Percentiles rank a stretch among this genome's conserved stretches.
Conservation (phyloP, 2,797 vertebrate species). For the Malacoraja senta region DNA sequence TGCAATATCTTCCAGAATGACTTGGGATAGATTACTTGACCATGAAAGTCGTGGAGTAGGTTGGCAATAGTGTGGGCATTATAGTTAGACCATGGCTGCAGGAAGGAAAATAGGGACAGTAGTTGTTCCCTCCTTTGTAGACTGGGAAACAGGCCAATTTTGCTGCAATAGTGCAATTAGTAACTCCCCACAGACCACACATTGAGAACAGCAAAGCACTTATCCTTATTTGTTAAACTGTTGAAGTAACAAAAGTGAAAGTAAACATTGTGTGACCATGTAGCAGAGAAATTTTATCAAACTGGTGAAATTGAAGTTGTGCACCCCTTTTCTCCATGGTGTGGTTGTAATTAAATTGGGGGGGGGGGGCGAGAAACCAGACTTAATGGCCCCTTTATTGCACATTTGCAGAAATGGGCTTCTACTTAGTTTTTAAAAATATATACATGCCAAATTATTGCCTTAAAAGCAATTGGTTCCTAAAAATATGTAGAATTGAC, state of each 20-base stretch:
- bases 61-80: background rate
- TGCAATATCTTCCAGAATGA: background rate
- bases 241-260: background rate
- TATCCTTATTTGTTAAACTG: background rate
- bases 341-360: background rate
- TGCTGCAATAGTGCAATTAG: background rate
- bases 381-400: background rate
- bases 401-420: background rate
- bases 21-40: no score
- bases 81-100: background rate
- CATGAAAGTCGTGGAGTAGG: no score
- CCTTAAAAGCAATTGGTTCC: background rate
- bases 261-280: background rate
- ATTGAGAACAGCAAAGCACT: background rate
- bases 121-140: background rate
- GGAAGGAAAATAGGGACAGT: background rate
- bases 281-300: background rate
- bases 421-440: background rate
- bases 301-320: background rate
- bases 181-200: background rate
- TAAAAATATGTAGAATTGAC: background rate
- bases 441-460: background rate
- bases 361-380: background rate
- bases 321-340: background rate
- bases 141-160: background rate